Conservation (phyloP, 2,888 invertebrate species). For the Tenthredo mesomela region DNA sequence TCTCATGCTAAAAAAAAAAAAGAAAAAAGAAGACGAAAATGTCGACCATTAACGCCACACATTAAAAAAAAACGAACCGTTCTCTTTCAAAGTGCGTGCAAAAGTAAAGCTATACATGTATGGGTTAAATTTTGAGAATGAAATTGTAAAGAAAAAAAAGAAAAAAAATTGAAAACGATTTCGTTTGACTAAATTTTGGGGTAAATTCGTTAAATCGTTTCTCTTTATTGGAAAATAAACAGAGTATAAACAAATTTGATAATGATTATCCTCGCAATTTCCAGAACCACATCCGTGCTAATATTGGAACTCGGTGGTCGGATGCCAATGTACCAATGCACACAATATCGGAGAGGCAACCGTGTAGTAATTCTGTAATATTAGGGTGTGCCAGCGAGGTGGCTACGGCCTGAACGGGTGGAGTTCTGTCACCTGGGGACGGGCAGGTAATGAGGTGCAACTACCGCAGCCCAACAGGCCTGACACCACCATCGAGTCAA, state of each 20-base stretch:
- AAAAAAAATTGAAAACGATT: not conserved
- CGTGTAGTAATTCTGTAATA: conserved; percentile 70
- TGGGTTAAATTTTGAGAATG: not conserved
- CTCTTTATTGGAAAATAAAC: conserved; percentile 16
- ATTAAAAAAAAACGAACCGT: not conserved
- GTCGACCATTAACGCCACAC: not conserved
- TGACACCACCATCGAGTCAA: conserved; percentile 59
- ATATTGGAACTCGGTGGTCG: conserved; percentile 63
- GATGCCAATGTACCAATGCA: conserved; percentile 54
- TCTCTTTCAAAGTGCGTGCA: too few relatives aligned
- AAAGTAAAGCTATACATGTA: too few relatives aligned
- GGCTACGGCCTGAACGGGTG: not conserved
- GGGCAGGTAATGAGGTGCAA: conserved; percentile 70
- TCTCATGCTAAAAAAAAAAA: not conserved
- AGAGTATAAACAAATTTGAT: conserved; percentile 35
- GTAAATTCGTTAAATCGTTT: not conserved
- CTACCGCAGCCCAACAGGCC: conserved; percentile 66
- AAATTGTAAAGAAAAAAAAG: too few relatives aligned
- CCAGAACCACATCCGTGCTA: conserved; percentile 66
- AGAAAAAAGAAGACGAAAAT: not conserved
- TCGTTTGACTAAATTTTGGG: not conserved
- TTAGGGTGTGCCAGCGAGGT: conserved; percentile 65
- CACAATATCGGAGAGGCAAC: conserved; percentile 55
- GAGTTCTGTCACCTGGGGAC: conserved; percentile 65
- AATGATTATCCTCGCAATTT: conserved; percentile 68